These are phyloP conservation scores for Pterocles gutturalis DNA, from an alignment of 2,113 vertebrate genomes.

Conservation along the genomic window DNA sequence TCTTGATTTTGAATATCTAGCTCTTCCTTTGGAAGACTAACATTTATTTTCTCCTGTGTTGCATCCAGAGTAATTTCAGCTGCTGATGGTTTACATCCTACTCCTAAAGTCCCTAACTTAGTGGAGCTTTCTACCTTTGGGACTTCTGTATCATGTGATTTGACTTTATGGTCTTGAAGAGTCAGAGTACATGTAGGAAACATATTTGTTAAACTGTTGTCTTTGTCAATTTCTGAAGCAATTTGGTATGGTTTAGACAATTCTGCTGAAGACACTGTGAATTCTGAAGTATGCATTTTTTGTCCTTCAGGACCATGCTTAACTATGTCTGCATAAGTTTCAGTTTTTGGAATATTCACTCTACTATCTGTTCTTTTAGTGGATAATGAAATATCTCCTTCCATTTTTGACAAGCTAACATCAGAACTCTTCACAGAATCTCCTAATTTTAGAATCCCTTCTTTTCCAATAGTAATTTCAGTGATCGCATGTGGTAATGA, in stretches of 20 bases:
- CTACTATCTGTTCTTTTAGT: not conserved
- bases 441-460: conserved; percentile 2
- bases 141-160: not conserved
- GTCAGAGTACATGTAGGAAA: not conserved
- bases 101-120: not conserved
- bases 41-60: not conserved
- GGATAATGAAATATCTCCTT: not conserved
- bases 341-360: not conserved
- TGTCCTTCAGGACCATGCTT: not conserved
- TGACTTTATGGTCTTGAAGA: not conserved
- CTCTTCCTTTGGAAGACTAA: not conserved
- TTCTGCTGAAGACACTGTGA: not conserved
- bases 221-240: not conserved
- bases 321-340: not conserved
- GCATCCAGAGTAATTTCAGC: conserved; percentile 5
- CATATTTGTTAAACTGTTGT: not conserved
- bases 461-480: conserved; percentile 29
- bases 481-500: not conserved
- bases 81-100: not conserved
- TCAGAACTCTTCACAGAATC: not conserved
- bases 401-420: not conserved
- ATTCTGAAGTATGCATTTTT: not conserved
- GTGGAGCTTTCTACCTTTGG: not conserved
- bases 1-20: not conserved
- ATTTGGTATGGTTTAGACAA: not conserved